Evolutionary conservation across 2,888 invertebrate species (phyloP).

Genomic region (Drosophila subsilvestris): DNA sequence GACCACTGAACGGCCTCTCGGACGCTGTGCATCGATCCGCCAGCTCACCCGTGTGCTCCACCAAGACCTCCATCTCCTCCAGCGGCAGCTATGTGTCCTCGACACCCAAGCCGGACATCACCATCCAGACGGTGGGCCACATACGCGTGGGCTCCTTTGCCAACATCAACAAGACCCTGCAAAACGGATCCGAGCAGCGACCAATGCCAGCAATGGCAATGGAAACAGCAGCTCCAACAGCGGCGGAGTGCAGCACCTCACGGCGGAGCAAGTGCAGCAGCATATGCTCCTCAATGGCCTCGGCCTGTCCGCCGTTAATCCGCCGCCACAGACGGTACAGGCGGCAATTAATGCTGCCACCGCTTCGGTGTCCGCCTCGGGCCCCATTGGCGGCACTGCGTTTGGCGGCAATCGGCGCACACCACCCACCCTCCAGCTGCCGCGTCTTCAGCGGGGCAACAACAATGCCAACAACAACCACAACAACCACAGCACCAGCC

Average conservation of each 20-base stretch:
- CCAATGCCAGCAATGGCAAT: constrained; percentile 25
- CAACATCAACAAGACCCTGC: constrained; percentile 74
- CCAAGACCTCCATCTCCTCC: constrained; percentile 62
- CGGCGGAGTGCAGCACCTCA: constrained; percentile 44
- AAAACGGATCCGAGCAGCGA: constrained; percentile 48
- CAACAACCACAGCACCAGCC: constrained; percentile 28
- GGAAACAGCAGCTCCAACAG: constrained; percentile 23
- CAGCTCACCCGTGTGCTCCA: constrained; percentile 66
- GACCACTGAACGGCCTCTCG: constrained; percentile 18
- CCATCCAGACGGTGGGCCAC: constrained; percentile 76
- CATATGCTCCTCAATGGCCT: constrained; percentile 76
- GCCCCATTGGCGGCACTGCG: background rate
- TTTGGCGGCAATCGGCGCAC: constrained; percentile 41
- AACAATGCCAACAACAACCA: constrained; percentile 17
- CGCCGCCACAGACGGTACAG: constrained; percentile 54
- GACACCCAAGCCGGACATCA: constrained; percentile 71
- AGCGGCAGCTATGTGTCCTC: constrained; percentile 65
- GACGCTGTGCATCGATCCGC: constrained; percentile 51
- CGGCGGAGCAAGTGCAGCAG: constrained; percentile 75
- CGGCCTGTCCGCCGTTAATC: constrained; percentile 78
- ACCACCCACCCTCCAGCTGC: constrained; percentile 59
- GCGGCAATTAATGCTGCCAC: constrained; percentile 56
- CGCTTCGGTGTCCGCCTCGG: constrained; percentile 23
- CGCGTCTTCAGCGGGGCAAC: constrained; percentile 61
- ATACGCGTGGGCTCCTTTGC: constrained; percentile 81